Evolutionary conservation across 2,113 vertebrate genomes (phyloP).

Genomic region (Sylvicapra grimmia): DNA sequence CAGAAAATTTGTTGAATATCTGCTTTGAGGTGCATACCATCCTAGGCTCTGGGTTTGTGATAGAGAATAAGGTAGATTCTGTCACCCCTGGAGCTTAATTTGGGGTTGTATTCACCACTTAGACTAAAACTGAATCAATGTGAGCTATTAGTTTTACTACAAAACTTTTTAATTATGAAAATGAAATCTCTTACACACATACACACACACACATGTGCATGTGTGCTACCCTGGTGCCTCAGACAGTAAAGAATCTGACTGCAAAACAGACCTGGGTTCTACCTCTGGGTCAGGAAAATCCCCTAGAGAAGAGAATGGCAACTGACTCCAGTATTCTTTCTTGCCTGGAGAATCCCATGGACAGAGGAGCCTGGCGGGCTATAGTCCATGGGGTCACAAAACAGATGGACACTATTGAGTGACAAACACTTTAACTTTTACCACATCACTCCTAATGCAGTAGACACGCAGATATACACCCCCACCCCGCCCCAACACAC

Average conservation of each 20-base stretch:
- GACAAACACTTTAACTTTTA: background rate
- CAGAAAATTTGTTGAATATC: background rate
- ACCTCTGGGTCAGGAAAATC: background rate
- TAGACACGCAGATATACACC: background rate
- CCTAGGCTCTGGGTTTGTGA: background rate
- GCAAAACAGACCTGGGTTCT: background rate
- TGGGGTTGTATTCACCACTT: background rate
- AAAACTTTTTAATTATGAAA: slow-evolving; percentile 15
- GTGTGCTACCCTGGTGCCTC: background rate
- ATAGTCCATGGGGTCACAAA: background rate
- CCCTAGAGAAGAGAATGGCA: background rate
- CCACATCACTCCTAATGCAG: background rate
- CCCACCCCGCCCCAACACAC: background rate
- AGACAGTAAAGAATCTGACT: background rate
- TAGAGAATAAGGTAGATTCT: background rate
- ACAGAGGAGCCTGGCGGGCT: background rate
- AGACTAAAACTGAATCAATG: background rate
- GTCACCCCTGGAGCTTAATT: background rate
- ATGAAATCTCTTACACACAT: background rate
- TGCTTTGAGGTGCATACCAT: background rate
- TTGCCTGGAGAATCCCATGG: background rate
- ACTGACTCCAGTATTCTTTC: background rate
- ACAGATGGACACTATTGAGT: background rate
- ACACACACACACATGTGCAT: fast-evolving
- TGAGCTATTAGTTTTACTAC: background rate